Conservation (phyloP, 2,113 vertebrate species). For the Xiphophorus couchianus region DNA sequence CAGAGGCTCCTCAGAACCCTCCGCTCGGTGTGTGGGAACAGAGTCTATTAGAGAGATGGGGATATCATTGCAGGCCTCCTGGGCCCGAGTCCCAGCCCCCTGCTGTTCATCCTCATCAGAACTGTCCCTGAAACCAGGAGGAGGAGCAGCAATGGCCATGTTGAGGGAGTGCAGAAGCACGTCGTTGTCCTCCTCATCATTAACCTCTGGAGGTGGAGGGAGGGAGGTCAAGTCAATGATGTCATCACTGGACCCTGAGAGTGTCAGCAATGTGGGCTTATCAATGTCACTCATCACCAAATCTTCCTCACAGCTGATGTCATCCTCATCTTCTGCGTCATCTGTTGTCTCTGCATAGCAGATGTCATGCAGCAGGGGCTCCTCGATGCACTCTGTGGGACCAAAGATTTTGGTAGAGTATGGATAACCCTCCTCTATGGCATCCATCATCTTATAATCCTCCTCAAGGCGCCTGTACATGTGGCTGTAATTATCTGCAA, state of each 20-base stretch:
- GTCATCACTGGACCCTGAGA: constrained; percentile 96
- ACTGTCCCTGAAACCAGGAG: constrained; percentile 97
- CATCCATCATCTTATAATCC: constrained; percentile 89
- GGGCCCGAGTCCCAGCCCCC: constrained; percentile 76
- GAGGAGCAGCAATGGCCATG: constrained; percentile 96
- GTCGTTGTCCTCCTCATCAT: constrained; percentile 91
- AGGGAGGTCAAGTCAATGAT: constrained; percentile 98
- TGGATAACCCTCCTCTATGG: constrained; percentile 88
- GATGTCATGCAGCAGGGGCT: constrained; percentile 94
- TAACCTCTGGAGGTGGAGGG: constrained; percentile 95
- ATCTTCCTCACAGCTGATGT: constrained; percentile 97
- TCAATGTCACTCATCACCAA: constrained; percentile 87
- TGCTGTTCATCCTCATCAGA: constrained; percentile 96
- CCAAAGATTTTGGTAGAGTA: constrained; percentile 92
- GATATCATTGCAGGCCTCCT: constrained; percentile 84
- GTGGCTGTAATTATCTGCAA: constrained; percentile 85
- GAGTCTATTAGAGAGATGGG: constrained; percentile 98
- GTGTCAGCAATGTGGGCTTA: constrained; percentile 87
- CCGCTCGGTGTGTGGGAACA: constrained; percentile 87
- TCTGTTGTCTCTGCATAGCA: constrained; percentile 97
- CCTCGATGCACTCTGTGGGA: constrained; percentile 88
- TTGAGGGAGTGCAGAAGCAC: constrained; percentile 95
- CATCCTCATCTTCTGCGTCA: constrained; percentile 95
- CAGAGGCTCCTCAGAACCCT: constrained; percentile 84
- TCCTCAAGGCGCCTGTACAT: constrained; percentile 88